Base-by-base conservation (phyloP, 2,797 vertebrate species). In the Eospalax fontanierii region DNA sequence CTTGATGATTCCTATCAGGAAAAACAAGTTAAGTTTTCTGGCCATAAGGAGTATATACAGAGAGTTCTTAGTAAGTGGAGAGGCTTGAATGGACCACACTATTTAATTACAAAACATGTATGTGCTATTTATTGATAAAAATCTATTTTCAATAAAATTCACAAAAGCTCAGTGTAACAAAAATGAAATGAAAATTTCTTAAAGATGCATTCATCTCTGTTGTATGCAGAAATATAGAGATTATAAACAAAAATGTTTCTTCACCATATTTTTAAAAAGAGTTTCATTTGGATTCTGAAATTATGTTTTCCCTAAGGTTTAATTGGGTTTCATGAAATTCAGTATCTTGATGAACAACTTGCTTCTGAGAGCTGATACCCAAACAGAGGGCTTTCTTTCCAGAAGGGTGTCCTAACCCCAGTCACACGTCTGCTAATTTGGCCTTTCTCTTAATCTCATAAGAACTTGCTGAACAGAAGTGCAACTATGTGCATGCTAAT, bases 341-440 rank as follows among this genome's bases (percentile, higher is more conserved):
- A 93, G 96, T 96, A 97, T 98, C 96, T 98, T 97, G 93, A 98
- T 98, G 98, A 98, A 97, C 98, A 97, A 98, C 94, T 98, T 89
- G 95, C 97, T 98, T 97, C 96, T 98, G 98, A 98, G 98, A 98
- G 96, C 98, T 98, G 98, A 98, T 98, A 98, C 96, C 96, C 98
- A 98, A 98, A 98, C 98, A 98, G 97, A 98, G 98, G 35, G 95
- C 98, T 98, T 98, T 98, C 97, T 98, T 98, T 98, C 87, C 97
- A 97, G 97, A 97, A 98, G 96, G 97, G 97, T 98, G 98, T 98
- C 98, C 98, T 98, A 98, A 98, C 98, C 98, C 96, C 97, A 98
- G 98, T 98, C 98, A 98, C 98, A 98, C 95, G 93, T 98, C 98
- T 98, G 98, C 98, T 99, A 99, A 99, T 99, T 99, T 99, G 98